Percentiles rank a stretch among this genome's conserved stretches.
These are phyloP conservation scores for Nymphalis urticae DNA, from an alignment of 2,888 invertebrate species.

Conservation along the genomic window DNA sequence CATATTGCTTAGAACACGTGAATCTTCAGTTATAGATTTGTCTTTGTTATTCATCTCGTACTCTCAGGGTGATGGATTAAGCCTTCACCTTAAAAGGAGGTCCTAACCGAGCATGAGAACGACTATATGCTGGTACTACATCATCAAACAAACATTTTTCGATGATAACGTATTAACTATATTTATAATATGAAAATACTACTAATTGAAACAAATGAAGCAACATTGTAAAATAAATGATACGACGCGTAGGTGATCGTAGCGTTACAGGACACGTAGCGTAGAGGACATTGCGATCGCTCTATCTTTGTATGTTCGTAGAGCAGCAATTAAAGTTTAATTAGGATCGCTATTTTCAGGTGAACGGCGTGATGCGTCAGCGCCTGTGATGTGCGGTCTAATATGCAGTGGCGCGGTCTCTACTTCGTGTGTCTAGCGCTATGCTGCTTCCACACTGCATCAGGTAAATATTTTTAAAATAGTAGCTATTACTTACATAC, in stretches of 20 bases:
- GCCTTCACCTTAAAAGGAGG: too few species aligned
- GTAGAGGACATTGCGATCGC: neutral
- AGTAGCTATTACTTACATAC: too few species aligned
- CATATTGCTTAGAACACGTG: too few species aligned
- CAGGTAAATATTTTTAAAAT: constrained; percentile 53
- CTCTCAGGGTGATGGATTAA: too few species aligned
- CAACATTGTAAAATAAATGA: neutral
- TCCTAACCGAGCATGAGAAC: too few species aligned
- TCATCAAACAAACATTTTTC: too few species aligned
- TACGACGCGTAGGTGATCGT: neutral
- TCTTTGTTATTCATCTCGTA: too few species aligned
- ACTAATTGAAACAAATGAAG: neutral
- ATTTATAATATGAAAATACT: too few species aligned
- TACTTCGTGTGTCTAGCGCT: constrained; percentile 75
- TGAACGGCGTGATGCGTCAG: constrained; percentile 66
- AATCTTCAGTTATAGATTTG: too few species aligned
- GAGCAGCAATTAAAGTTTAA: neutral
- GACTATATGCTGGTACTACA: too few species aligned
- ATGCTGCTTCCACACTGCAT: constrained; percentile 74
- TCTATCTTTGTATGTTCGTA: neutral
- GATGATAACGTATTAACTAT: too few species aligned
- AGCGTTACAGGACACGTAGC: neutral
- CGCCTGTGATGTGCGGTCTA: constrained; percentile 74
- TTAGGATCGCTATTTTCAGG: constrained; percentile 50
- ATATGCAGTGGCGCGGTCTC: constrained; percentile 76